These are phyloP conservation scores for Drosophila suzukii DNA, from an alignment of 1,140 invertebrate species.

Conservation along the genomic window DNA sequence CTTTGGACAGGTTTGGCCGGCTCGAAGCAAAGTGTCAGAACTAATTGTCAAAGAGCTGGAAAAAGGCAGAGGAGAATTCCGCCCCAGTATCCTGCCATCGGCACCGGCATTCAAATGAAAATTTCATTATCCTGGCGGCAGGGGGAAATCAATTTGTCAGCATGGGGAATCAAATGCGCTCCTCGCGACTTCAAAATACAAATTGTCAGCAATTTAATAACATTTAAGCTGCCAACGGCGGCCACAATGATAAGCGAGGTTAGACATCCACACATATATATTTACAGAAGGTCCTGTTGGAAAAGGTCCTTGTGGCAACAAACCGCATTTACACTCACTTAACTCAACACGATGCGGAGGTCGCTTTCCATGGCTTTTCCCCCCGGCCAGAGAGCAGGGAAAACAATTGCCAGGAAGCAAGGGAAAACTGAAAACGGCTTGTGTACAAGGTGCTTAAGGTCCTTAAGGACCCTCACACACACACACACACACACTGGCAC, in stretches of 20 bases:
- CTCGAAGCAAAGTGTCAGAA: conserved; percentile 41
- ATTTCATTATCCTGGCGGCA: conserved; percentile 59
- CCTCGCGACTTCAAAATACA: conserved; percentile 52
- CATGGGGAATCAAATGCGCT: conserved; percentile 19
- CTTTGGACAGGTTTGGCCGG: conserved; percentile 57
- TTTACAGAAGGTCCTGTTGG: conserved; percentile 27
- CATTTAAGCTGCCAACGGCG: conserved; percentile 70
- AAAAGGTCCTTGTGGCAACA: conserved; percentile 41
- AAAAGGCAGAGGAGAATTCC: conserved; percentile 9
- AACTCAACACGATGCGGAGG: conserved; percentile 61
- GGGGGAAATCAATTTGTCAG: conserved; percentile 69
- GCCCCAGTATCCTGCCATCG: conserved; percentile 2
- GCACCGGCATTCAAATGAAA: conserved; percentile 48
- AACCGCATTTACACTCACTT: conserved; percentile 80
- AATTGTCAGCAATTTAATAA: conserved; percentile 79
- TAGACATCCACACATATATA: conserved; percentile 11
- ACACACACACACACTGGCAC: conserved; percentile 8
- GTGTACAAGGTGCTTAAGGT: conserved; percentile 72
- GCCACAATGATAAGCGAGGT: conserved; percentile 48
- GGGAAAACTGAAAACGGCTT: conserved; percentile 46
- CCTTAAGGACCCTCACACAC: conserved; percentile 50
- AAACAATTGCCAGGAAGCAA: conserved; percentile 66
- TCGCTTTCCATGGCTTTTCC: conserved; percentile 21
- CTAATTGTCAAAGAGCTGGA: conserved; percentile 59
- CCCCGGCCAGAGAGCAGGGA: conserved; percentile 32